These are phyloP conservation scores for Flexamia atlantica DNA, from an alignment of 2,888 invertebrate species.

Conservation along the genomic window DNA sequence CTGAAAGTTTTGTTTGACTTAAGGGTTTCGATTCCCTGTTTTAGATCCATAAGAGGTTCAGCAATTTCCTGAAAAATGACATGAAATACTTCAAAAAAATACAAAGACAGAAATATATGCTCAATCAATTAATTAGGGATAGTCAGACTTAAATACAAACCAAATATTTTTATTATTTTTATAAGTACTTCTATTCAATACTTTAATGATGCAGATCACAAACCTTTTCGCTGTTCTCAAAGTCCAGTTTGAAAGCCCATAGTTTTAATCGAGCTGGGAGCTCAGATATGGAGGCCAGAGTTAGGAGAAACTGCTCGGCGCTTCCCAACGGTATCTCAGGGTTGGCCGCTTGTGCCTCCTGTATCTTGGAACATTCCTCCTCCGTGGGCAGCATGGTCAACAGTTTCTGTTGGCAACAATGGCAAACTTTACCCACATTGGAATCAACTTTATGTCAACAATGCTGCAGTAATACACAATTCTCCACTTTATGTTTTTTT, in stretches of 20 bases:
- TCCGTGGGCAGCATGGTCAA: constrained; percentile 98
- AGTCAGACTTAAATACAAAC: too few relatives aligned
- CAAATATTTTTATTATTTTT: too few relatives aligned
- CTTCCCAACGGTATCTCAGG: constrained; percentile 95
- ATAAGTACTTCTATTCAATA: too few relatives aligned
- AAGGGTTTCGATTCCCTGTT: constrained; percentile 96
- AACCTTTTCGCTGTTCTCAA: constrained; percentile 95
- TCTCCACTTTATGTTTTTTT: too few relatives aligned
- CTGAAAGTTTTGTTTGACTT: constrained; percentile 96
- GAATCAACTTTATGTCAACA: too few relatives aligned
- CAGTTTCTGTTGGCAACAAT: constrained; percentile 83
- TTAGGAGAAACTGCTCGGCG: constrained; percentile 99
- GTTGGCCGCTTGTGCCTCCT: constrained; percentile 95
- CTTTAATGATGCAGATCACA: too few relatives aligned
- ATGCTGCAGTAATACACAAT: too few relatives aligned
- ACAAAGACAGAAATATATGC: too few relatives aligned
- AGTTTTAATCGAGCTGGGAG: constrained; percentile 94
- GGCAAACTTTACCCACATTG: too few relatives aligned
- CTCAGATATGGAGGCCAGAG: constrained; percentile 96
- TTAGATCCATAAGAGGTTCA: constrained; percentile 98
- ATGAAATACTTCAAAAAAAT: too few relatives aligned
- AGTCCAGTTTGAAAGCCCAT: constrained; percentile 99
- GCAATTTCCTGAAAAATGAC: constrained; percentile 97
- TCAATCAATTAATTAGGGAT: too few relatives aligned
- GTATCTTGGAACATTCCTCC: constrained; percentile 96